These are phyloP conservation scores for Trachops cirrhosus DNA, from an alignment of 2,797 vertebrate genomes.

Conservation along the genomic window DNA sequence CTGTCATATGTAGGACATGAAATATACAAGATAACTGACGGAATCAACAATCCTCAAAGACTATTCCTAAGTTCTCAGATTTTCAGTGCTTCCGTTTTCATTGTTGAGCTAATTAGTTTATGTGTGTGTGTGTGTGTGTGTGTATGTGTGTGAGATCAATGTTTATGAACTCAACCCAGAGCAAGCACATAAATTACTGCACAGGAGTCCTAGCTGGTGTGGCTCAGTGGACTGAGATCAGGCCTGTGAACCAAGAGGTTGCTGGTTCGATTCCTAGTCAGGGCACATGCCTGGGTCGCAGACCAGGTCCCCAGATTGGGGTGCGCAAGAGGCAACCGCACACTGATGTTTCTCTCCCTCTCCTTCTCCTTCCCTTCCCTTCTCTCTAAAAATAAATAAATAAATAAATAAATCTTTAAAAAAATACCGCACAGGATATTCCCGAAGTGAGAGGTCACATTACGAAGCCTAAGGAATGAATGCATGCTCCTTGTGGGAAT, in stretches of 20 bases:
- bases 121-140: background rate
- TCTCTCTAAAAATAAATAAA: too few species aligned
- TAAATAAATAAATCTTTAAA: too few species aligned
- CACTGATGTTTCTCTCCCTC: too few species aligned
- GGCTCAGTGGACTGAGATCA: too few species aligned
- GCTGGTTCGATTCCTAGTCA: too few species aligned
- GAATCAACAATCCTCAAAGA: constrained; percentile 44
- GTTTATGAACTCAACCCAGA: constrained; percentile 41
- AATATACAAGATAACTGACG: constrained; percentile 10
- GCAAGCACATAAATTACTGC: constrained; percentile 22
- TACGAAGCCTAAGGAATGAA: constrained; percentile 11
- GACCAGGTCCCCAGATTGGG: too few species aligned
- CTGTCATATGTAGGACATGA: background rate
- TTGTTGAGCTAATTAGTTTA: constrained; percentile 15
- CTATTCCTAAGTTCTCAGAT: background rate
- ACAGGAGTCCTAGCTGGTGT: background rate
- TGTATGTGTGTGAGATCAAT: too few species aligned
- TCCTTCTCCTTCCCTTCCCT: too few species aligned
- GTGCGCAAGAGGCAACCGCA: too few species aligned
- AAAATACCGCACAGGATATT: constrained; percentile 5
- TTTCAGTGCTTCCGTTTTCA: constrained; percentile 38
- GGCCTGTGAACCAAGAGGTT: too few species aligned
- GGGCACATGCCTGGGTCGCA: too few species aligned
- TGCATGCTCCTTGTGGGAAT: background rate
- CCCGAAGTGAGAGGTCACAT: constrained; percentile 20